Evolutionary conservation across 2,797 vertebrate genomes (phyloP).

Genomic region (Pangasius sanitwongsei): DNA sequence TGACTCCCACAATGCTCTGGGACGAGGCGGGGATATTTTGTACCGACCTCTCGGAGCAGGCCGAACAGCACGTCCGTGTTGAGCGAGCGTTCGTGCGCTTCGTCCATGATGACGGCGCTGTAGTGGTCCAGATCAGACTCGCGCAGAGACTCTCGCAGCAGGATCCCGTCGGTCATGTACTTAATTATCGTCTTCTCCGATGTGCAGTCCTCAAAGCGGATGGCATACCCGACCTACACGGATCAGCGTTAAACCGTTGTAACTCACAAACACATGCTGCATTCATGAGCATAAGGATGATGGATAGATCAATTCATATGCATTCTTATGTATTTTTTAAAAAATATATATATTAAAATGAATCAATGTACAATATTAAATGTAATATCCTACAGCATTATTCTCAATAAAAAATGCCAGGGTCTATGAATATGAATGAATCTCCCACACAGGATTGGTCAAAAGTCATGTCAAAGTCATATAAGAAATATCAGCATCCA

Average conservation of each 20-base stretch:
- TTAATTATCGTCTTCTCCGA: slow-evolving; percentile 96
- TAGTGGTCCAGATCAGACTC: slow-evolving; percentile 98
- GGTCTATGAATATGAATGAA: background rate
- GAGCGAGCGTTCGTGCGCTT: slow-evolving; percentile 95
- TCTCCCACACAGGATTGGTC: background rate
- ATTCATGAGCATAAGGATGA: no score
- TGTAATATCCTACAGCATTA: background rate
- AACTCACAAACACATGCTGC: background rate
- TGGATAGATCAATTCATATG: background rate
- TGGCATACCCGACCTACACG: slow-evolving; percentile 89
- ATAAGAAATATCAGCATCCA: background rate
- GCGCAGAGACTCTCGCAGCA: slow-evolving; percentile 93
- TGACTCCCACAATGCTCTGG: background rate
- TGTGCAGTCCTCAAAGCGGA: slow-evolving; percentile 98
- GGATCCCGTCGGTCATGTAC: slow-evolving; percentile 98
- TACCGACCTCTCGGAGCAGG: slow-evolving; percentile 88
- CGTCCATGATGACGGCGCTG: slow-evolving; percentile 98
- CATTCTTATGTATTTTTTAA: background rate
- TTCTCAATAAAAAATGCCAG: background rate
- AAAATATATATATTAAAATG: no score
- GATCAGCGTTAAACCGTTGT: background rate
- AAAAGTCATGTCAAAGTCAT: background rate
- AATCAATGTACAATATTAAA: background rate
- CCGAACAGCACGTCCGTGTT: slow-evolving; percentile 97
- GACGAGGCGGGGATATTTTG: background rate